Percentiles rank a stretch among this genome's conserved stretches.
Evolutionary conservation across 2,888 invertebrate species (phyloP).

Genomic region (Iphiclides podalirius): DNA sequence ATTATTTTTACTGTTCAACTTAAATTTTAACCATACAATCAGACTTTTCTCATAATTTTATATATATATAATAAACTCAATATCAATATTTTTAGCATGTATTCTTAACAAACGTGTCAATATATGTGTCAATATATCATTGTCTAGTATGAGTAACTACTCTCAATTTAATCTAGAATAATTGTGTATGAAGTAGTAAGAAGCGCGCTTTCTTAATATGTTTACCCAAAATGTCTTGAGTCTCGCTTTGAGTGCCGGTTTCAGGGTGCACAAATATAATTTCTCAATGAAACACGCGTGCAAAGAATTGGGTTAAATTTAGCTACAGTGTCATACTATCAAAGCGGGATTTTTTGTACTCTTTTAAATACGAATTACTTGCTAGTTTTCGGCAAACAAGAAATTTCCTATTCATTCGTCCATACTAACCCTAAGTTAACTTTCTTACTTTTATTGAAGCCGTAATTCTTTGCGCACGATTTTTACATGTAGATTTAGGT

Average conservation of each 20-base stretch:
- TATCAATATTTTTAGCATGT: no score
- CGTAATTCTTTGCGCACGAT: background rate
- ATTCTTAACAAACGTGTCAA: no score
- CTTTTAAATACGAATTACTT: background rate
- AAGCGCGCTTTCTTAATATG: background rate
- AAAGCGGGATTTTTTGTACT: background rate
- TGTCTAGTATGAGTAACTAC: no score
- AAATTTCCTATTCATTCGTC: background rate
- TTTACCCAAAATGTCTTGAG: background rate
- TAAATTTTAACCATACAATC: no score
- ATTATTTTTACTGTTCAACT: no score
- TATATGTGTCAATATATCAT: no score
- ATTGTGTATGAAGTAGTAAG: background rate
- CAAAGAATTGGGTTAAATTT: background rate
- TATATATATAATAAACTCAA: no score
- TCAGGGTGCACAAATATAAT: no score
- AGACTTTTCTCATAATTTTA: no score
- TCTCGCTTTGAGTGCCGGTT: background rate
- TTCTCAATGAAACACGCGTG: background rate
- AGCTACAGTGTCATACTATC: background rate
- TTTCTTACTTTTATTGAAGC: background rate
- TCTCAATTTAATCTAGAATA: no score
- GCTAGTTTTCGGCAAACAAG: background rate
- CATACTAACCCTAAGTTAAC: background rate
- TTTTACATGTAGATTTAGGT: background rate